These are phyloP conservation scores for Dicyrtoma fusca DNA, from an alignment of 2,888 invertebrate species.

Conservation along the genomic window DNA sequence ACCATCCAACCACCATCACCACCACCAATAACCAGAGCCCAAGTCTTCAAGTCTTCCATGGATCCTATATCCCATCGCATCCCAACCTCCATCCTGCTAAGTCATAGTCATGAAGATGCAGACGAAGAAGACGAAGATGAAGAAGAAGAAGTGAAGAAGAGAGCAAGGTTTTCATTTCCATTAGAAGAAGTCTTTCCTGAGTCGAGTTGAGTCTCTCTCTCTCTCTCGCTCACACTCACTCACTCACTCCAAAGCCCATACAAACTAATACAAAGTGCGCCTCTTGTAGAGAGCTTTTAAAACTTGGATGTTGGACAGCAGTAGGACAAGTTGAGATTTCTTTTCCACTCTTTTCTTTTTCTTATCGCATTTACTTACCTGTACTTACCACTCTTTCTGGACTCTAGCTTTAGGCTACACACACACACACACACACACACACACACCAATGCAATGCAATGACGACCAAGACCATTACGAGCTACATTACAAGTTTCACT, in stretches of 20 bases:
- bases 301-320: conserved; percentile 2
- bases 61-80: too few species aligned
- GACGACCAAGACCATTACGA: neutral
- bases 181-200: neutral
- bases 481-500: conserved; percentile 11
- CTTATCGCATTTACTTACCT: too few species aligned
- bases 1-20: too few species aligned
- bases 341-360: neutral
- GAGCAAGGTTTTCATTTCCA: neutral
- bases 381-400: too few species aligned
- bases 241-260: neutral
- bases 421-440: too few species aligned
- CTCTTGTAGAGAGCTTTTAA: too few species aligned
- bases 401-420: too few species aligned
- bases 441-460: too few species aligned
- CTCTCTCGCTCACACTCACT: conserved; percentile 1
- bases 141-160: neutral
- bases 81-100: too few species aligned
- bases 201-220: neutral
- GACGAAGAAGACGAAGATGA: neutral
- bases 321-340: conserved; percentile 1
- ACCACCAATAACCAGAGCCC: too few species aligned
- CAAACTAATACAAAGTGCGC: neutral
- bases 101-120: neutral
- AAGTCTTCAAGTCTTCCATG: too few species aligned